A percentile compares a stretch with the other conserved stretches of the same genome.
phyloP scores from a whole-genome alignment of 2,888 invertebrate genomes.

The Ichneumoninae sp. region DNA sequence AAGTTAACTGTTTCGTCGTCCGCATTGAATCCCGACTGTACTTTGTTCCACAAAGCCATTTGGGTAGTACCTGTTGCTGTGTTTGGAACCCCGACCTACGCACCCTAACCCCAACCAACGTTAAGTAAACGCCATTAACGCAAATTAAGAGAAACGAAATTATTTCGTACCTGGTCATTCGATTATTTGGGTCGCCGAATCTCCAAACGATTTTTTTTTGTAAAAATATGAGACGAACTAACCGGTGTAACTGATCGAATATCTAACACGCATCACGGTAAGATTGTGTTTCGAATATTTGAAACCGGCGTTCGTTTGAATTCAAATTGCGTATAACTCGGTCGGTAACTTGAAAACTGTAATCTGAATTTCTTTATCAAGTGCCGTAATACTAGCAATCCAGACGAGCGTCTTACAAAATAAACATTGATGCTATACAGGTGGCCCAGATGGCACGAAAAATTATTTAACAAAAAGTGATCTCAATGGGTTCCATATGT shows the following conservation, averaged over 20 bases:
- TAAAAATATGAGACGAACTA: not conserved
- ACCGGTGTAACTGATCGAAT: not conserved
- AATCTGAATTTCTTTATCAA: not conserved
- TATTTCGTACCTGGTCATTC: not conserved
- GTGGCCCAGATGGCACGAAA: too few species aligned
- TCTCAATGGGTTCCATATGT: too few species aligned
- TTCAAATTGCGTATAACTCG: not conserved
- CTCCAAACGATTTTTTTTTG: not conserved
- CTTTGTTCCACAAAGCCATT: conserved; percentile 81
- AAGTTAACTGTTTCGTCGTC: conserved; percentile 86
- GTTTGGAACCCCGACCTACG: not conserved
- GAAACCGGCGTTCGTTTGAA: conserved; percentile 19
- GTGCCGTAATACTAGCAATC: not conserved
- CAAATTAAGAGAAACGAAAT: not conserved
- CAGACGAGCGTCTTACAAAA: not conserved
- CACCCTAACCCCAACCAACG: not conserved
- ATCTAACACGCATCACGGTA: not conserved
- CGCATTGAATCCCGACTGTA: conserved; percentile 83
- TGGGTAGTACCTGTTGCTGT: conserved; percentile 17
- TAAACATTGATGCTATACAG: not conserved
- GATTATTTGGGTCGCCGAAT: not conserved
- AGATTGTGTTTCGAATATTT: not conserved
- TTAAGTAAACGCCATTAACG: not conserved
- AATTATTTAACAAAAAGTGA: too few species aligned
- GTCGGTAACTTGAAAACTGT: not conserved